phyloP scores from a whole-genome alignment of 2,888 invertebrate species.

The Caenorhabditis panamensis region DNA sequence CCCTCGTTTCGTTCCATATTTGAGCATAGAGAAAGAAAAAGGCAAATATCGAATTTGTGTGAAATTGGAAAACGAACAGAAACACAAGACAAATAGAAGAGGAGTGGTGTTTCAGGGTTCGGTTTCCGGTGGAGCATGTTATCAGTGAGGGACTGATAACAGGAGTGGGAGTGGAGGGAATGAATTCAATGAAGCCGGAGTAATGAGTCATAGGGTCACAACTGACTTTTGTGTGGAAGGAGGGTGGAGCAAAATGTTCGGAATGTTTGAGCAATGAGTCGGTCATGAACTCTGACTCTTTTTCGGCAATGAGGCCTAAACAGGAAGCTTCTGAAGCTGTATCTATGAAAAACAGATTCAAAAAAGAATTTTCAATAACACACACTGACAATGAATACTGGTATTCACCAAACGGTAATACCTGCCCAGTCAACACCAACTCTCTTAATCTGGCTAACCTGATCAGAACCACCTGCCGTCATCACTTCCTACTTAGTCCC shows the following conservation, averaged over 20 bases:
- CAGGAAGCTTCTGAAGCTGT: too few species aligned
- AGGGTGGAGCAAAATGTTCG: too few species aligned
- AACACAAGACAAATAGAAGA: background rate
- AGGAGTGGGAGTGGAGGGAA: constrained; percentile 5
- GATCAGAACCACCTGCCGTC: constrained; percentile 19
- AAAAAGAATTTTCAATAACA: too few species aligned
- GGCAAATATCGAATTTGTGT: constrained; percentile 31
- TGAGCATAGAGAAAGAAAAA: constrained; percentile 11
- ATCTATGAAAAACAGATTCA: too few species aligned
- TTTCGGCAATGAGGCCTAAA: too few species aligned
- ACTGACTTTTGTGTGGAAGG: background rate
- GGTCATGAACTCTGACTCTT: too few species aligned
- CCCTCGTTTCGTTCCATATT: constrained; percentile 31
- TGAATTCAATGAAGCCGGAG: background rate
- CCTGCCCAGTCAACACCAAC: background rate
- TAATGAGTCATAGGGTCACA: constrained; percentile 23
- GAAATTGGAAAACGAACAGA: constrained; percentile 19
- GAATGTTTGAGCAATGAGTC: too few species aligned
- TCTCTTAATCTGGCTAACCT: constrained; percentile 38
- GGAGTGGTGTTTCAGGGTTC: background rate
- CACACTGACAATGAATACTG: too few species aligned
- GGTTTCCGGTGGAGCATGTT: constrained; percentile 13
- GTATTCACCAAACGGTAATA: background rate
- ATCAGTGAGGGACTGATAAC: constrained; percentile 9
- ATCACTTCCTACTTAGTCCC: constrained; percentile 2